Base-by-base conservation (phyloP, 2,888 invertebrate species). In the Spodoptera exigua region DNA sequence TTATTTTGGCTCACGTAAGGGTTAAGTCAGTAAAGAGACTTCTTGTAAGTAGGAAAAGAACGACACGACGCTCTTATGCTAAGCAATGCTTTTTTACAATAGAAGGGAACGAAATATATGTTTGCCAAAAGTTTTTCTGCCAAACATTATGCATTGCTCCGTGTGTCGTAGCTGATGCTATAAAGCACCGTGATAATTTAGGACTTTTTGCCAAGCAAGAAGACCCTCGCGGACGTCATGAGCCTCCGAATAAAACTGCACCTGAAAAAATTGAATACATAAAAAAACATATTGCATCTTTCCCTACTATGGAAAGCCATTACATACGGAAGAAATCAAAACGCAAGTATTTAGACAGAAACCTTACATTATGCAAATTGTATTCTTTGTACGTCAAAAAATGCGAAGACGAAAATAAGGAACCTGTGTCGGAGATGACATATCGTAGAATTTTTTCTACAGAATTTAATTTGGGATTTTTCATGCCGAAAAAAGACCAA, bases 401-500 rank as follows among this genome's bases (percentile, higher is more conserved):
- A 27, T 51, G 55, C 51, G 18, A 27, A 40, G 46, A 56, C 37
- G 18, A 37, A 13, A 55, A 47, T 39, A 47, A 10, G 45, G 9
- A 4, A 14, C 56, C 61, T 34, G 55, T 55, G 14, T 55, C 61
- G 11, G 51, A 61, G 32, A 55, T 61, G 46, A 61, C 61, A n/a
- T 56, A 61, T 32, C 34, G 61, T 13, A 46, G 61, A 57, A 58
- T 63, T 46, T 63, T 63, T 54, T 44, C 49, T 14, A 63, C 14
- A 11, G 27, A 62, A 14, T 61, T 47, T 13, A 51, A 62, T 49
- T 58, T 58, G 11, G 45, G 61, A 14, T 62, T 57, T 46, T 62
- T 57, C 44, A 45, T 49, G 9, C 57, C 58, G 14, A 63, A 58
- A 49, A 63, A 59, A 12, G 59, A 59, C 34, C 63, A 64, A 56